phyloP scores from a whole-genome alignment of 2,797 vertebrate genomes.

The Cichlasoma orientale region DNA sequence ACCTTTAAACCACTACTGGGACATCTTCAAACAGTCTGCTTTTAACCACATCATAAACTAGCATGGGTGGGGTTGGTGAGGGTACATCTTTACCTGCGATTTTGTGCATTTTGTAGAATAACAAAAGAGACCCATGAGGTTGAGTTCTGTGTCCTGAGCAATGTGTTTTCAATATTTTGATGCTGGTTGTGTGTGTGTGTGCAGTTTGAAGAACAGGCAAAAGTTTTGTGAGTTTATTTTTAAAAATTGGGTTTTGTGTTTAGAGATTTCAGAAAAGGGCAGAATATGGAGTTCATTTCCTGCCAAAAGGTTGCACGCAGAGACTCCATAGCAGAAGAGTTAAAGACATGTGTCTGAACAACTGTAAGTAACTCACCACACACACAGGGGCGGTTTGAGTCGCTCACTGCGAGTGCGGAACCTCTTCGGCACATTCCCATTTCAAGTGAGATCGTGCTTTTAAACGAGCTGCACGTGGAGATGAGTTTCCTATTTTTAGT shows the following conservation, averaged over 20 bases:
- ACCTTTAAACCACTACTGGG: background rate
- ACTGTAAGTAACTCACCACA: background rate
- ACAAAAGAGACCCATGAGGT: background rate
- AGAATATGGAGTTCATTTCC: no score
- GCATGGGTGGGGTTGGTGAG: no score
- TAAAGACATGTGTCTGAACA: background rate
- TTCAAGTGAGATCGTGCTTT: background rate
- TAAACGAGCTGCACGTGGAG: background rate
- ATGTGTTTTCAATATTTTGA: background rate
- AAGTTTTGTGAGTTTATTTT: background rate
- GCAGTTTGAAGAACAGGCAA: background rate
- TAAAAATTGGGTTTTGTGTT: background rate
- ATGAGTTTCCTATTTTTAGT: background rate
- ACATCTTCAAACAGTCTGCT: background rate
- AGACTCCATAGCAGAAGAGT: no score
- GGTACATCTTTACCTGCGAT: background rate
- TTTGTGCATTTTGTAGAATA: background rate
- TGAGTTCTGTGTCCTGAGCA: background rate
- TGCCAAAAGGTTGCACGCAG: no score
- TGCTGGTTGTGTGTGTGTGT: background rate
- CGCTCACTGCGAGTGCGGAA: background rate
- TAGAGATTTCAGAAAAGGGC: background rate
- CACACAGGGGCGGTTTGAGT: background rate
- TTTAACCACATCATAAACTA: background rate
- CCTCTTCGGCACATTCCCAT: background rate